Conservation (phyloP, 2,797 vertebrate genomes). For the Coregonus ussuriensis region DNA sequence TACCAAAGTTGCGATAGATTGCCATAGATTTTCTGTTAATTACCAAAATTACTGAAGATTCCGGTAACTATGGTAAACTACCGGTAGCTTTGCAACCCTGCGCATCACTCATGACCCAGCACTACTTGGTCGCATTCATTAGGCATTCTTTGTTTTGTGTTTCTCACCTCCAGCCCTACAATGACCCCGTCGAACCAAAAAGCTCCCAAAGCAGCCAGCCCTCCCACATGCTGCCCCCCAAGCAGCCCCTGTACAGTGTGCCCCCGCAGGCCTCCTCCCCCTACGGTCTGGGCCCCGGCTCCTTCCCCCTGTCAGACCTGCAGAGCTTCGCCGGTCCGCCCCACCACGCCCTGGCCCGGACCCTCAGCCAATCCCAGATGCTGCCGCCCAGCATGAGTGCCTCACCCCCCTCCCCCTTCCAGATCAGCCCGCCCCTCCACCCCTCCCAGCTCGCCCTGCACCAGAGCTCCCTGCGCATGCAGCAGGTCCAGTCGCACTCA, state of each 20-base stretch:
- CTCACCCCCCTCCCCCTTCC: conserved; percentile 91
- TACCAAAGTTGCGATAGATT: too few species aligned
- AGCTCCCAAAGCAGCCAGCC: conserved; percentile 85
- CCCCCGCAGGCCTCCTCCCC: conserved; percentile 89
- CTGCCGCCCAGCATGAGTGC: conserved; percentile 92
- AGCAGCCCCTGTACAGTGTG: conserved; percentile 92
- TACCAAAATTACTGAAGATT: too few species aligned
- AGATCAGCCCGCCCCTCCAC: conserved; percentile 93
- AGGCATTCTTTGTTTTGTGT: not conserved
- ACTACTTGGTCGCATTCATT: too few species aligned
- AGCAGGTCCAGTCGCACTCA: conserved; percentile 92
- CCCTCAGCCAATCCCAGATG: conserved; percentile 89
- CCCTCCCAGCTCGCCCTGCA: conserved; percentile 92
- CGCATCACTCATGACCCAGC: too few species aligned
- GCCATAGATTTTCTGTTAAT: too few species aligned
- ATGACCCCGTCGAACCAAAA: conserved; percentile 90
- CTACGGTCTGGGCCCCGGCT: conserved; percentile 85
- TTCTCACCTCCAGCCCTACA: conserved; percentile 82
- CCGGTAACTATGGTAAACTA: too few species aligned
- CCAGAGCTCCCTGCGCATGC: conserved; percentile 94
- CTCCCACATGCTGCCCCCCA: conserved; percentile 90
- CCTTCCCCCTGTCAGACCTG: conserved; percentile 92
- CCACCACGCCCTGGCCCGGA: conserved; percentile 84
- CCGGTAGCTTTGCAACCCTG: too few species aligned
- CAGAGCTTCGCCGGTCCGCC: conserved; percentile 88